A percentile compares a stretch with the other conserved stretches of the same genome.
Evolutionary conservation across 30 jellyfish, hydroid and myxozoan species (phyloP).

Genomic region (Euphysa ruthae): DNA sequence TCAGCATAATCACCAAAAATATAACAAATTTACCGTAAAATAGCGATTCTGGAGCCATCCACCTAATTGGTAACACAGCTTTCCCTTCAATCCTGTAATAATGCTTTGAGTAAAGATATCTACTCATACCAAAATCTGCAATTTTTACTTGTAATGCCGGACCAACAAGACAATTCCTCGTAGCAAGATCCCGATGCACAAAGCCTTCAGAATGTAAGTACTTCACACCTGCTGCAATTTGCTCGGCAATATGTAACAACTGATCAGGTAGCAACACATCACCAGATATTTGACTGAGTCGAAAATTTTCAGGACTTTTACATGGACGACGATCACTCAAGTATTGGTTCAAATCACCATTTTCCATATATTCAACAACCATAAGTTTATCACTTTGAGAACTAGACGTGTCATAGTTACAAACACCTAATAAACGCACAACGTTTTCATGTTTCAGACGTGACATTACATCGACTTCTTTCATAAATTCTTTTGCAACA

Average conservation of each 20-base stretch:
- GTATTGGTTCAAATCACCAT: conserved; percentile 81
- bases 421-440: conserved; percentile 69
- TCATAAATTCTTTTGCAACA: conserved; percentile 60
- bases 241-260: conserved; percentile 52
- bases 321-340: conserved; percentile 27
- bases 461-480: conserved; percentile 76
- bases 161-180: conserved; percentile 88
- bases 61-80: conserved; percentile 76
- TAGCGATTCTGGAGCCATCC: conserved; percentile 95
- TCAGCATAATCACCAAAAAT: too few species aligned
- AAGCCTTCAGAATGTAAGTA: conserved; percentile 64
- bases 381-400: conserved; percentile 22
- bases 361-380: conserved; percentile 88
- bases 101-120: conserved; percentile 61
- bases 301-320: conserved; percentile 35
- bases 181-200: conserved; percentile 84
- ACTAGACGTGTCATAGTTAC: conserved; percentile 51
- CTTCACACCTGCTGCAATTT: conserved; percentile 74
- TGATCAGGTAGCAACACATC: conserved; percentile 35
- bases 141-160: conserved; percentile 75
- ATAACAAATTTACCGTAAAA: conserved; percentile 79
- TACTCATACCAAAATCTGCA: conserved; percentile 80
- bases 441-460: conserved; percentile 65
- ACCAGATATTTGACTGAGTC: conserved; percentile 40
- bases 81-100: conserved; percentile 83